These are phyloP conservation scores for Lymantria dispar DNA, from an alignment of 2,888 invertebrate species.

Conservation along the genomic window DNA sequence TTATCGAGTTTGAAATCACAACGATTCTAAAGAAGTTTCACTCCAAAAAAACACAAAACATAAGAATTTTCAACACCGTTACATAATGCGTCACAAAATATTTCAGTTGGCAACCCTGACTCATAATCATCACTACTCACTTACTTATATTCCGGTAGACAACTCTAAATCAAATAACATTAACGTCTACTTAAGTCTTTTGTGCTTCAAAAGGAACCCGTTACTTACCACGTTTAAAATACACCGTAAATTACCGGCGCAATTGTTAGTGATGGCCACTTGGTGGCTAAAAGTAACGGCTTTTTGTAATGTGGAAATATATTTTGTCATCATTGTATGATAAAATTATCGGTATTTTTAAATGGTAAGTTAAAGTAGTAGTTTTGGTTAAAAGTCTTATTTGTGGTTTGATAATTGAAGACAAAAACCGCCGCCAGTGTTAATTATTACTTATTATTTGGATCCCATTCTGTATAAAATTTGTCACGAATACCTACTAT, in stretches of 20 bases:
- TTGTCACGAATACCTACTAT: too few relatives aligned
- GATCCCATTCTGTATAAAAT: too few relatives aligned
- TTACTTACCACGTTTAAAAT: constrained; percentile 39
- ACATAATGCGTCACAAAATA: not conserved
- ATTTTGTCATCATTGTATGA: constrained; percentile 9
- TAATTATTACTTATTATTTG: too few relatives aligned
- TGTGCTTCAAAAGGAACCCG: constrained; percentile 52
- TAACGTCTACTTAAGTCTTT: constrained; percentile 47
- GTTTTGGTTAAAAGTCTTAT: too few relatives aligned
- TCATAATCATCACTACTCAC: constrained; percentile 65
- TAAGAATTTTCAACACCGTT: not conserved
- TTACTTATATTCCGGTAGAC: constrained; percentile 51
- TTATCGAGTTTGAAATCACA: too few relatives aligned
- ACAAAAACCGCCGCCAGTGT: too few relatives aligned
- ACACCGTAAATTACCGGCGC: constrained; percentile 29
- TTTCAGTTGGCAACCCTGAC: constrained; percentile 19
- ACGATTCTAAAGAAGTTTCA: too few relatives aligned
- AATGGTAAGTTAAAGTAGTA: too few relatives aligned
- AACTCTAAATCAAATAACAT: constrained; percentile 72
- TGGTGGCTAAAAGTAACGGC: constrained; percentile 28
- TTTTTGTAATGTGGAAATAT: constrained; percentile 15
- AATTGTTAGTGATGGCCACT: constrained; percentile 25
- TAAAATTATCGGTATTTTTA: not conserved
- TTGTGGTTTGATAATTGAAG: too few relatives aligned
- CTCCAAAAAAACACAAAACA: too few relatives aligned